Base-by-base conservation (phyloP, 2,113 vertebrate species). In the Caretta caretta region DNA sequence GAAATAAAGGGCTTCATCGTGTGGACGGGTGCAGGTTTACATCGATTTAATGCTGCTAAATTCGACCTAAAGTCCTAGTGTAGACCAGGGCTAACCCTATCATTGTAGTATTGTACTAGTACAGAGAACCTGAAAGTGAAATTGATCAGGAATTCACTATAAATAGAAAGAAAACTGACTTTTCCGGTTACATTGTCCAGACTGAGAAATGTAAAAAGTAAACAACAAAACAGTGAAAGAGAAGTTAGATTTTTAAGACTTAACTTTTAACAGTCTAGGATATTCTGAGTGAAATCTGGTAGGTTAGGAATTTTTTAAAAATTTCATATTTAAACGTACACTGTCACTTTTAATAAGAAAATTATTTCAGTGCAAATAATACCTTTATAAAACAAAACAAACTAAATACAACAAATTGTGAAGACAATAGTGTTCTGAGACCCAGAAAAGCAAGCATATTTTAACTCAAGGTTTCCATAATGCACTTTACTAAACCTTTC, bases 131-230 rank as follows among this genome's bases (percentile, higher is more conserved):
- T 69, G 59, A 59, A 91, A 38, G 6, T 59, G 16, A 69, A 93
- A 35, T 6, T 69, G 16, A 31, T n/a, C 29, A 57, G 16, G 42
- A 81, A 51, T 2, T 84, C 14, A 95, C 46, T 48, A 2, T 84
- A 53, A 80, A 84, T 38, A 89, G 10, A 80, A 38, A n/a, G 65
- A 69, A 83, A 22, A 2, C 35, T 69, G 35, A 69, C 7, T 69
- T n/a, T n/a, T 69, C 35, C 75, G 79, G 0, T 53, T 76, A 4
- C 38, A 8, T 83, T 91, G 31, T 14, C 13, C 3, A 24, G 4
- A 25, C 22, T 35, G 14, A 76, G n/a, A 87, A 87, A 93, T 69
- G 80, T 19, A 90, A 69, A 53, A 90, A 92, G 59, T 83, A 7
- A 5, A 82, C 12, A 65, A 38, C 16, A 84, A 78, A 38, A 10